Conservation (phyloP, 1,140 invertebrate genomes). For the Neodiprion pinetum region DNA sequence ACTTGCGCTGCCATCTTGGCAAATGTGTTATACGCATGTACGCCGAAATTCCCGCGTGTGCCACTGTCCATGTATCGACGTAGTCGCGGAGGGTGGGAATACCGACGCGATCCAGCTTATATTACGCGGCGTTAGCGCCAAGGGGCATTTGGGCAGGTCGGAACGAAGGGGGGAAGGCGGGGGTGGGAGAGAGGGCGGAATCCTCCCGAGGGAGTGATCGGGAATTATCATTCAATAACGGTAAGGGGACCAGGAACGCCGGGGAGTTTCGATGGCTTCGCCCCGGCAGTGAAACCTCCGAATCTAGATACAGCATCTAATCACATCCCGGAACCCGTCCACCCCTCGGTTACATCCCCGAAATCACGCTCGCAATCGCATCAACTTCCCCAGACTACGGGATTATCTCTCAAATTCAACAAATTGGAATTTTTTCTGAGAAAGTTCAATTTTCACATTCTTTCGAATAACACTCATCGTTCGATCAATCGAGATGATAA, state of each 20-base stretch:
- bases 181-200: not conserved
- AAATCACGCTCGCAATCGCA: not conserved
- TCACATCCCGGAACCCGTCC: not conserved
- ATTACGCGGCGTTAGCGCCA: constrained; percentile 6
- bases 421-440: too few species aligned
- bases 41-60: not conserved
- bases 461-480: too few species aligned
- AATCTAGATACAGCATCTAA: constrained; percentile 13
- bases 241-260: not conserved
- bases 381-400: not conserved
- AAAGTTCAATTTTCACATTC: too few species aligned
- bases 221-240: constrained; percentile 31
- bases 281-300: not conserved
- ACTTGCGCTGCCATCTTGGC: not conserved
- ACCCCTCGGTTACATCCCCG: not conserved
- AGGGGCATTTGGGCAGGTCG: not conserved
- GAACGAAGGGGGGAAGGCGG: not conserved
- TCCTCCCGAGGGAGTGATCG: constrained; percentile 25
- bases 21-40: not conserved
- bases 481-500: too few species aligned
- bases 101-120: not conserved
- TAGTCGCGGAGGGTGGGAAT: not conserved
- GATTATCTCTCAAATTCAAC: too few species aligned
- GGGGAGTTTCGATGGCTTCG: not conserved
- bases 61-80: too few species aligned